Evolutionary conservation across 2,888 invertebrate genomes (phyloP).

Genomic region (Chorisops tibialis): DNA sequence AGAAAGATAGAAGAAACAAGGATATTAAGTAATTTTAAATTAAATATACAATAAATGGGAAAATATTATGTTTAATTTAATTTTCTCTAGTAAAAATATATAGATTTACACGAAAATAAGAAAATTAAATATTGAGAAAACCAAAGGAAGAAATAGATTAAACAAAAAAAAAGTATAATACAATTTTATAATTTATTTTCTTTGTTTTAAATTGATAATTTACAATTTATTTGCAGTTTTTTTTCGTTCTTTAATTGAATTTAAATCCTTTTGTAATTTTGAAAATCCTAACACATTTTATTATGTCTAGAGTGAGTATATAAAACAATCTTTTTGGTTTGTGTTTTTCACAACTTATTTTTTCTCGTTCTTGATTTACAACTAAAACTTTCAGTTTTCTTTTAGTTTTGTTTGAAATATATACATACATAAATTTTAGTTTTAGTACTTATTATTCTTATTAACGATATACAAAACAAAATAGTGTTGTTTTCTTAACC

Average conservation of each 20-base stretch:
- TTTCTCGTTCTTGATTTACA: neutral
- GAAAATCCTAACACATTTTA: too few species aligned
- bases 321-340: conserved; percentile 1
- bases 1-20: neutral
- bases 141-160: conserved; percentile 11
- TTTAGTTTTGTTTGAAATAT: conserved; percentile 12
- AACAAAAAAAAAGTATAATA: conserved; percentile 9
- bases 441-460: conserved; percentile 13
- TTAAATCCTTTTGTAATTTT: too few species aligned
- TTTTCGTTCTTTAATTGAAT: too few species aligned
- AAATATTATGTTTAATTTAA: conserved; percentile 2
- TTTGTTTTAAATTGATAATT: too few species aligned
- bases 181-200: neutral
- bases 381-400: conserved; percentile 10
- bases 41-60: neutral
- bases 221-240: too few species aligned
- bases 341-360: neutral
- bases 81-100: conserved; percentile 19
- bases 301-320: too few species aligned
- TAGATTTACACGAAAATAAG: conserved; percentile 2
- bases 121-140: neutral
- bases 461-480: conserved; percentile 7
- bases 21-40: conserved; percentile 6
- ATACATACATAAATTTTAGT: neutral
- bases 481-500: conserved; percentile 19